phyloP scores from a whole-genome alignment of 2,797 vertebrate species.

The Oceanodroma leucorhoa region DNA sequence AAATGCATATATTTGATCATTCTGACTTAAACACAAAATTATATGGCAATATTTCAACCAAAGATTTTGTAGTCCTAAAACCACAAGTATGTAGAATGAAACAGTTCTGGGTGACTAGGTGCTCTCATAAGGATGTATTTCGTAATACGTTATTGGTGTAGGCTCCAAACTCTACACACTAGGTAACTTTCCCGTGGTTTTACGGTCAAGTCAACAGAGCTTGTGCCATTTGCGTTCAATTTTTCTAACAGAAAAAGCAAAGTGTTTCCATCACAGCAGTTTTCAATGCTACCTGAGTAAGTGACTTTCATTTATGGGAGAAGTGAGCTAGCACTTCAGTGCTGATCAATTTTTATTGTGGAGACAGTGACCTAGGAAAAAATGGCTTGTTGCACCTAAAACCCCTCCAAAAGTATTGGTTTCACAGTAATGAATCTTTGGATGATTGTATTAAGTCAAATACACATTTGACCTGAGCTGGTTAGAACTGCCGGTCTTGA shows the following conservation, averaged over 20 bases:
- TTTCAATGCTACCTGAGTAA: not conserved
- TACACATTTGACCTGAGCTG: not conserved
- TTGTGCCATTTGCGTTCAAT: accelerated
- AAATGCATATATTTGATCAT: not conserved
- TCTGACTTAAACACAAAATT: not conserved
- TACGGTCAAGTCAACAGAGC: not conserved
- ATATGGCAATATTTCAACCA: not conserved
- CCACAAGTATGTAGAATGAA: not conserved
- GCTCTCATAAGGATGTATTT: not conserved
- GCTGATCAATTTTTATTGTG: not conserved
- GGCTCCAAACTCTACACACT: not conserved
- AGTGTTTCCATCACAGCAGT: not conserved
- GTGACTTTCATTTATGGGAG: not conserved
- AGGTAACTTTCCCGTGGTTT: not conserved
- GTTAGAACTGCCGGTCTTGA: not conserved
- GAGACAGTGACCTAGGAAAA: not conserved
- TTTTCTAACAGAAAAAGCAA: not conserved
- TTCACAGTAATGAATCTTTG: not conserved
- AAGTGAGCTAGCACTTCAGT: not conserved
- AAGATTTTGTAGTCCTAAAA: not conserved
- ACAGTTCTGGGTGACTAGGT: not conserved
- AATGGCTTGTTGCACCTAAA: not conserved
- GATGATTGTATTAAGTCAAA: not conserved
- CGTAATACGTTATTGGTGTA: not conserved
- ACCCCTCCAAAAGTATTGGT: not conserved